Evolutionary conservation across 2,797 vertebrate genomes (phyloP), one percentile per base, ranked within the genome.

Genomic region (Thalassophryne amazonica): DNA sequence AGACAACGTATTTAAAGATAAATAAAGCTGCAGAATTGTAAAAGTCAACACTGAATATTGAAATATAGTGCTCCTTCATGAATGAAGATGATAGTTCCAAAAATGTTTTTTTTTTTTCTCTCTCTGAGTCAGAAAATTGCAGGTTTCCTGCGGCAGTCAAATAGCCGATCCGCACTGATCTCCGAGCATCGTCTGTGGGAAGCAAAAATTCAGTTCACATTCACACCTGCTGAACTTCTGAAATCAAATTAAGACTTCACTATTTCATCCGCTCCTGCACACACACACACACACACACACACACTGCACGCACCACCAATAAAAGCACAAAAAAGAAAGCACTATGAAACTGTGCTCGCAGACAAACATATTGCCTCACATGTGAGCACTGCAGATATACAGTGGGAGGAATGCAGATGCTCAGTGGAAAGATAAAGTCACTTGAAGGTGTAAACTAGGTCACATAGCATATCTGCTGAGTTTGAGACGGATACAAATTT

Each of bases 391-490:
- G 16, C 14, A 24, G 28, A 31, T 47, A 16, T 33, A n/a, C n/a
- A n/a, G n/a, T n/a, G n/a, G n/a, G 21, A 37, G 14, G 36, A 58
- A 60, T 37, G 19, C n/a, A 34, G n/a, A 28, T 28, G 30, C 1
- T 16, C 29, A 52, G 46, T 3, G 3, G 20, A n/a, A 35, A 43
- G 39, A 35, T 62, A 53, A 71, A 46, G 62, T 48, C 38, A 69
- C 39, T 34, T 59, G 22, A 48, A 69, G 37, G 45, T 60, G 34
- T 48, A 48, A 54, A 73, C 55, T 61, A 57, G 49, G 37, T 24
- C 32, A 45, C 8, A 6, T 3, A 1, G 28, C 21, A 15, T 34
- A 47, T 68, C 61, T 32, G 31, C 19, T 17, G 28, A 50, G 22
- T 42, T 30, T 52, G 50, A 52, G 20, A 38, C 9, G 36, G 33